Conservation (phyloP, 53 echinoderm and acorn worm genomes). For the Holothuria leucospilota region DNA sequence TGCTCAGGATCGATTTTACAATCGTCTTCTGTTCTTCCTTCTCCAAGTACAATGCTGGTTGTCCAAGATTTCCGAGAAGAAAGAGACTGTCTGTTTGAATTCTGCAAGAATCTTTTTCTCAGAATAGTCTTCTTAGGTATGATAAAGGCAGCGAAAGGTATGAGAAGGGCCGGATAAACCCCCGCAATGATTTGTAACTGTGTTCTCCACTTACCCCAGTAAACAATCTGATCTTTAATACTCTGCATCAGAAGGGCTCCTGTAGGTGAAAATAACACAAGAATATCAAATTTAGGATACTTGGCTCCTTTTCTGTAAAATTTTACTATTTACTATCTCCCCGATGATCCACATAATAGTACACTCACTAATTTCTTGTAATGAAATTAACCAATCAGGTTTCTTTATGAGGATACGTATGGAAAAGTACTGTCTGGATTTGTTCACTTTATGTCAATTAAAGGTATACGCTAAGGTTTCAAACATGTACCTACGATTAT, state of each 20-base stretch:
- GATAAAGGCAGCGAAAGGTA: slow-evolving; percentile 17
- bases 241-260: neutral
- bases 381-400: too few species aligned
- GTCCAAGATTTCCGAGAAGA: neutral
- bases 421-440: too few species aligned
- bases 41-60: neutral
- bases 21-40: neutral
- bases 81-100: neutral
- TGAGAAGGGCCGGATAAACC: neutral
- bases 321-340: too few species aligned
- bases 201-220: slow-evolving; percentile 10
- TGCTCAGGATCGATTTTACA: neutral
- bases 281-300: too few species aligned
- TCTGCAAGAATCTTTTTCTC: neutral
- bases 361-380: too few species aligned
- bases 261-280: neutral
- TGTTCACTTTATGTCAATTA: too few species aligned
- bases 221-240: neutral
- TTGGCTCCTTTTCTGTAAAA: too few species aligned
- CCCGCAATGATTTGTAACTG: slow-evolving; percentile 5
- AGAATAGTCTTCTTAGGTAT: neutral
- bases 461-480: too few species aligned
- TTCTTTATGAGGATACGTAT: too few species aligned
- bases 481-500: too few species aligned
- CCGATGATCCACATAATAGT: too few species aligned